Percentiles rank a stretch among this genome's conserved stretches.
These are phyloP conservation scores for Thalpophila matura DNA, from an alignment of 2,888 invertebrate species.

Conservation along the genomic window DNA sequence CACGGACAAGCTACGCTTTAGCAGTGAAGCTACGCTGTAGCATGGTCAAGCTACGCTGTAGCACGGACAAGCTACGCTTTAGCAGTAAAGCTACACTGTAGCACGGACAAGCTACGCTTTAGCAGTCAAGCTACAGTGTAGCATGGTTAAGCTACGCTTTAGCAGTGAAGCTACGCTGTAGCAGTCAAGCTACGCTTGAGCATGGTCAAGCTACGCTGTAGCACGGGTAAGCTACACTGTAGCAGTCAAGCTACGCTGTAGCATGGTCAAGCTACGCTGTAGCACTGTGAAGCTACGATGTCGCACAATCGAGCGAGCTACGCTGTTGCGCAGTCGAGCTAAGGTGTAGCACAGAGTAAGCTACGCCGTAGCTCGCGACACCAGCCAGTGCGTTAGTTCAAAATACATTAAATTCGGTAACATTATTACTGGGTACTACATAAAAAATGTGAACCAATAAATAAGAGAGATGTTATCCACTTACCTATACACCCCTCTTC, in stretches of 20 bases:
- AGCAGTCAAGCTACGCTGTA: not conserved
- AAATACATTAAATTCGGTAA: too few species aligned
- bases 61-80: too few species aligned
- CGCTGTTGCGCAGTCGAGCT: not conserved
- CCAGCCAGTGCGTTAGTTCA: too few species aligned
- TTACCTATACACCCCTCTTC: slow-evolving; percentile 86
- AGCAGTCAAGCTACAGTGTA: not conserved
- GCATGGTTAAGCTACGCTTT: not conserved
- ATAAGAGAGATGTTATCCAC: slow-evolving; percentile 31
- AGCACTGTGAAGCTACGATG: not conserved
- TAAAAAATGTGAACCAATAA: too few species aligned
- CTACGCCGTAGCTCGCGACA: not conserved
- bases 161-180: not conserved
- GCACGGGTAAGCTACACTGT: too few species aligned
- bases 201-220: not conserved
- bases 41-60: too few species aligned
- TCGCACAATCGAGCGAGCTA: not conserved
- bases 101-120: too few species aligned
- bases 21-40: too few species aligned
- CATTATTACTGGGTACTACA: too few species aligned
- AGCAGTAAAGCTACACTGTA: too few species aligned
- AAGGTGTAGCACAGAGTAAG: not conserved
- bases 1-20: too few species aligned
- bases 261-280: not conserved
- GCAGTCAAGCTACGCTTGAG: not conserved